phyloP scores from a whole-genome alignment of 2,888 invertebrate genomes.

The Sussaba pulchella region DNA sequence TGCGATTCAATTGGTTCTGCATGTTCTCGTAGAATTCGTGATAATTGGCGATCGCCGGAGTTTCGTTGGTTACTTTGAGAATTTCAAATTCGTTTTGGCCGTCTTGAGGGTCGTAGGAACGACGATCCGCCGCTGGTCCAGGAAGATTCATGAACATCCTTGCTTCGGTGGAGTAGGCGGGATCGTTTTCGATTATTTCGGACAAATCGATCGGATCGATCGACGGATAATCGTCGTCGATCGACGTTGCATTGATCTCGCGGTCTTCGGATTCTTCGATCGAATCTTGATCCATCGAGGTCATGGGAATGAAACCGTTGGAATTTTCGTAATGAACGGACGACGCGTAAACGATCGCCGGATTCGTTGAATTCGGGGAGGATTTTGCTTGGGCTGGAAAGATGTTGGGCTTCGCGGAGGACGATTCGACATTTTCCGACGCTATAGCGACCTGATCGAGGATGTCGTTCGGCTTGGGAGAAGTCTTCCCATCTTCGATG shows the following conservation, averaged over 20 bases:
- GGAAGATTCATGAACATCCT: slow-evolving; percentile 76
- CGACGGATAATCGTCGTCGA: not conserved
- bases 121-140: slow-evolving; percentile 72
- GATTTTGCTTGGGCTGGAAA: not conserved
- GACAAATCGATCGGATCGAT: not conserved
- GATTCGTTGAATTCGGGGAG: slow-evolving; percentile 37
- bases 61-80: slow-evolving; percentile 80
- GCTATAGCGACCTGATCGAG: slow-evolving; percentile 80
- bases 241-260: slow-evolving; percentile 12
- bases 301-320: slow-evolving; percentile 80
- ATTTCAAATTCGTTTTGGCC: slow-evolving; percentile 79
- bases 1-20: slow-evolving; percentile 57
- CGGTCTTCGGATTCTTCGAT: not conserved
- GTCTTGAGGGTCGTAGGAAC: slow-evolving; percentile 76
- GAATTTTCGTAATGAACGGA: slow-evolving; percentile 78
- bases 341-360: slow-evolving; percentile 56
- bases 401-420: slow-evolving; percentile 43
- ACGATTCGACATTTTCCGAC: slow-evolving; percentile 70
- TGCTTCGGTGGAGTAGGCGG: slow-evolving; percentile 76
- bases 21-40: slow-evolving; percentile 78
- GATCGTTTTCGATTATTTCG: slow-evolving; percentile 71
- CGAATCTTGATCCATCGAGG: not conserved
- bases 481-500: slow-evolving; percentile 67
- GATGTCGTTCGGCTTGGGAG: slow-evolving; percentile 64
- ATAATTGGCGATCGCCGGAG: slow-evolving; percentile 81